phyloP scores from a whole-genome alignment of 2,888 invertebrate species.

The Enoplolaimus lenunculus region DNA sequence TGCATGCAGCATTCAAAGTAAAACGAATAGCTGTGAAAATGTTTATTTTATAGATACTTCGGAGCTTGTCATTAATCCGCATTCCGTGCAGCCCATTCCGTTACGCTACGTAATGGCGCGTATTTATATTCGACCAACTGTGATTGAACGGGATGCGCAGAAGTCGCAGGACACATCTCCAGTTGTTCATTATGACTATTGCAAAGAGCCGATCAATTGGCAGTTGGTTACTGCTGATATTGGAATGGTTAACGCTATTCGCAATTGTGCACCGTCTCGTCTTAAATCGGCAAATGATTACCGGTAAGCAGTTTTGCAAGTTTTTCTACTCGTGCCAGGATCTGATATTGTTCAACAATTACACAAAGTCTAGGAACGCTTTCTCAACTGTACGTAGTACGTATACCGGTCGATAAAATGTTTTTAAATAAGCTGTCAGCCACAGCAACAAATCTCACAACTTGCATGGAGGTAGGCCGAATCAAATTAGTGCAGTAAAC shows the following conservation, averaged over 20 bases:
- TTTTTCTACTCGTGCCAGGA: no score
- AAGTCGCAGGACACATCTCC: neutral
- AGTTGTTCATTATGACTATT: neutral
- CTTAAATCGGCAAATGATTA: neutral
- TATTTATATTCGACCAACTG: slow-evolving; percentile 29
- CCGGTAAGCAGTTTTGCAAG: no score
- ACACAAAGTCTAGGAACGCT: no score
- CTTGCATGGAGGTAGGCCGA: no score
- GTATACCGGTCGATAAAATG: no score
- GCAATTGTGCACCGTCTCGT: neutral
- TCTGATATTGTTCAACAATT: slow-evolving; percentile 42
- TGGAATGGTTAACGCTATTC: neutral
- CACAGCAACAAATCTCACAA: no score
- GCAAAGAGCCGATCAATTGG: neutral
- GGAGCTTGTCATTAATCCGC: slow-evolving; percentile 11
- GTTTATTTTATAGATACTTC: no score
- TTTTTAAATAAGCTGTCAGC: no score
- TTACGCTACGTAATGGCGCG: slow-evolving; percentile 28
- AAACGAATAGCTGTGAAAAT: no score
- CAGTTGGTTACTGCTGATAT: neutral
- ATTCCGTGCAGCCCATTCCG: slow-evolving; percentile 26
- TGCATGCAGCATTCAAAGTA: no score
- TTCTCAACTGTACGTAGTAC: no score
- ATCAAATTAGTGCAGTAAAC: no score
- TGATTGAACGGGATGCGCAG: neutral